Evolutionary conservation across 2,113 vertebrate species (phyloP).

Genomic region (Percopsis transmontana): DNA sequence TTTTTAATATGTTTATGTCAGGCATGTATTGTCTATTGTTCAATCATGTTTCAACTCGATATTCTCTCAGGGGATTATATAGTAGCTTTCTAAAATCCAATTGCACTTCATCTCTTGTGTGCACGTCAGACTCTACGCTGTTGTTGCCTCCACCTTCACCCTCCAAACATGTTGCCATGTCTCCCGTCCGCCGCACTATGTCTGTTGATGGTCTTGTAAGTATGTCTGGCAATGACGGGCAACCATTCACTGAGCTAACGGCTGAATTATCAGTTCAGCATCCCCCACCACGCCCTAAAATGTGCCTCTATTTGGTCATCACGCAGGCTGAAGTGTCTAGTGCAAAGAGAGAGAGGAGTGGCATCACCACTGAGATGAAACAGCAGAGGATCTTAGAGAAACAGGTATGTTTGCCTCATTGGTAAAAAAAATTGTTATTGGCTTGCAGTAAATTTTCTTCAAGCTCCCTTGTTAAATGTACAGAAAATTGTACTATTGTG

Average conservation of each 20-base stretch:
- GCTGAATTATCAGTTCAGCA: not conserved
- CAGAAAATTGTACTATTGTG: too few relatives aligned
- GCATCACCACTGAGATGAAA: slow-evolving; percentile 76
- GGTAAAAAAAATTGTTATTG: not conserved
- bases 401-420: slow-evolving; percentile 74
- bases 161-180: slow-evolving; percentile 44
- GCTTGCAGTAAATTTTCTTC: too few relatives aligned
- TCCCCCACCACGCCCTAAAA: too few relatives aligned
- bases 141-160: slow-evolving; percentile 51
- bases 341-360: slow-evolving; percentile 76
- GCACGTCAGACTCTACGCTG: slow-evolving; percentile 27
- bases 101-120: not conserved
- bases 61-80: too few relatives aligned
- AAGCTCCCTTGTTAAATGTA: too few relatives aligned
- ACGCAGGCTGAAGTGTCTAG: slow-evolving; percentile 57
- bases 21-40: too few relatives aligned
- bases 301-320: not conserved
- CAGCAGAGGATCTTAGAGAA: slow-evolving; percentile 87
- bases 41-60: too few relatives aligned
- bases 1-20: too few relatives aligned
- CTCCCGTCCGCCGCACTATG: slow-evolving; percentile 78
- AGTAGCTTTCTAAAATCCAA: too few relatives aligned
- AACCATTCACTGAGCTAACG: not conserved
- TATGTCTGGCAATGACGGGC: not conserved
- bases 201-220: slow-evolving; percentile 78